Conservation (phyloP, 2,888 invertebrate genomes). For the Ligdia adustata region DNA sequence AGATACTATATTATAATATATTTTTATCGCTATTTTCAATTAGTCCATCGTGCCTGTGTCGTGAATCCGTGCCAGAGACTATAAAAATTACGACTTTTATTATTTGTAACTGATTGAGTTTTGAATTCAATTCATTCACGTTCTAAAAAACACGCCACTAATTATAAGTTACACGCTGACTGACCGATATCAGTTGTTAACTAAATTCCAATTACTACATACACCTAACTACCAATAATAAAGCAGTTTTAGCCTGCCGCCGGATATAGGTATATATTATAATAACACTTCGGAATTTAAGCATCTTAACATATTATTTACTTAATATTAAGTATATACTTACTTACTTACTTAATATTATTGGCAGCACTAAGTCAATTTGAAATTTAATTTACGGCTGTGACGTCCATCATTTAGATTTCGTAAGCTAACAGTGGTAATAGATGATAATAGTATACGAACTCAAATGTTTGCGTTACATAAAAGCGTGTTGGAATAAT, state of each 20-base stretch:
- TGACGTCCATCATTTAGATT: constrained; percentile 29
- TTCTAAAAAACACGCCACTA: constrained; percentile 17
- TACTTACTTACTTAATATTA: no score
- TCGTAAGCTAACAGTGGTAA: constrained; percentile 23
- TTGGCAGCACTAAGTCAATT: constrained; percentile 18
- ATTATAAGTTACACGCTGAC: constrained; percentile 9
- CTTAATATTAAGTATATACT: no score
- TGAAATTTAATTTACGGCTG: constrained; percentile 14
- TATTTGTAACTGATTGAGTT: constrained; percentile 10
- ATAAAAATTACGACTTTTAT: background rate
- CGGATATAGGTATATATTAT: constrained; percentile 3
- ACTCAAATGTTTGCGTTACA: constrained; percentile 26
- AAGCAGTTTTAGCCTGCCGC: background rate
- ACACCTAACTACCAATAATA: constrained; percentile 1
- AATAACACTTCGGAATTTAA: constrained; percentile 14
- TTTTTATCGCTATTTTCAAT: constrained; percentile 22
- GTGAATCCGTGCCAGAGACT: constrained; percentile 11
- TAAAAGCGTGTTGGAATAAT: constrained; percentile 27
- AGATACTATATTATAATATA: constrained; percentile 24
- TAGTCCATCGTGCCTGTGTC: constrained; percentile 1
- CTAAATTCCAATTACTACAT: constrained; percentile 11
- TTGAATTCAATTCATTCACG: constrained; percentile 14
- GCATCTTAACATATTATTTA: constrained; percentile 4
- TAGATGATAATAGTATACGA: constrained; percentile 22
- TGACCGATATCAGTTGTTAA: constrained; percentile 20